These are phyloP conservation scores for Microchrysa polita DNA, from an alignment of 2,888 invertebrate species.

Conservation along the genomic window DNA sequence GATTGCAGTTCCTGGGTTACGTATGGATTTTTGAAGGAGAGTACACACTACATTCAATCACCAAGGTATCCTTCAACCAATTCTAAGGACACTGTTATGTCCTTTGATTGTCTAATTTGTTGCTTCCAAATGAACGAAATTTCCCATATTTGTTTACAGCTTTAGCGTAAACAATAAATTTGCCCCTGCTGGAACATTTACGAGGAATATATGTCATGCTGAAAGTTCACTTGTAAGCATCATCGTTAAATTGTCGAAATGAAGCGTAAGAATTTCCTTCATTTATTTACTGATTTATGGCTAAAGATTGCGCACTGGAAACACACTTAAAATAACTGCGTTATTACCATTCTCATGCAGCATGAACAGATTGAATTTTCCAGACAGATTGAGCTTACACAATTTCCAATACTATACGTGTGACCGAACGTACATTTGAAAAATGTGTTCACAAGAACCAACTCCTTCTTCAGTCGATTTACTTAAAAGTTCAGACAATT, in stretches of 20 bases:
- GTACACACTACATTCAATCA: too few relatives aligned
- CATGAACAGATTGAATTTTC: neutral
- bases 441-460: too few relatives aligned
- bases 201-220: slow-evolving; percentile 31
- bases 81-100: too few relatives aligned
- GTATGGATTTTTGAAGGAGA: too few relatives aligned
- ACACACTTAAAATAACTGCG: slow-evolving; percentile 13
- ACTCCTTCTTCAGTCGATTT: too few relatives aligned
- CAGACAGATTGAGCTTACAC: neutral
- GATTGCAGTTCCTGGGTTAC: too few relatives aligned
- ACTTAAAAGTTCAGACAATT: too few relatives aligned
- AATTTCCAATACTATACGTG: too few relatives aligned
- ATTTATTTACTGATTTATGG: slow-evolving; percentile 38
- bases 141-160: slow-evolving; percentile 40
- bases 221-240: slow-evolving; percentile 9
- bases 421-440: too few relatives aligned
- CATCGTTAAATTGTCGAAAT: slow-evolving; percentile 41
- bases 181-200: slow-evolving; percentile 34
- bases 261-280: slow-evolving; percentile 38
- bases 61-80: too few relatives aligned
- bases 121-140: slow-evolving; percentile 17
- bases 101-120: slow-evolving; percentile 21
- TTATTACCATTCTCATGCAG: slow-evolving; percentile 15
- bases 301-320: slow-evolving; percentile 24
- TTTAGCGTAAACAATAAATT: slow-evolving; percentile 43